Conservation (phyloP, 2,888 invertebrate genomes). For the Leptura quadrifasciata region DNA sequence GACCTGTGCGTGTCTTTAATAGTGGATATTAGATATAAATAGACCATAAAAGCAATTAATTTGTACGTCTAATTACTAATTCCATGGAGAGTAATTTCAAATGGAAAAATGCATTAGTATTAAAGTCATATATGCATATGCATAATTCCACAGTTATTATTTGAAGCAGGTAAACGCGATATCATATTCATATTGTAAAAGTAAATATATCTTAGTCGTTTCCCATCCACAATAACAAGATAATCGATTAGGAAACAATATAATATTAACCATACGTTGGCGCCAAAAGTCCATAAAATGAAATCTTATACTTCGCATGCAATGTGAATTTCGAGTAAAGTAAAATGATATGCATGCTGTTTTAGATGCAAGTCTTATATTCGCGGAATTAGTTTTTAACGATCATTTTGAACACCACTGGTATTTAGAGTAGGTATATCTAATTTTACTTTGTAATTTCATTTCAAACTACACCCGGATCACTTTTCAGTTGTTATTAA, state of each 20-base stretch:
- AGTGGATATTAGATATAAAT: too few relatives aligned
- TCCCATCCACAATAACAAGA: background rate
- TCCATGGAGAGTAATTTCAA: background rate
- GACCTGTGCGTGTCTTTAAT: too few relatives aligned
- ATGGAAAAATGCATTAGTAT: background rate
- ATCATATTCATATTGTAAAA: background rate
- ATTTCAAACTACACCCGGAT: conserved; percentile 10
- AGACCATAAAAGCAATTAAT: background rate
- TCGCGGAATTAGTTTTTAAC: conserved; percentile 4
- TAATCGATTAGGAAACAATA: conserved; percentile 27
- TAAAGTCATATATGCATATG: background rate
- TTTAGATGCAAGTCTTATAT: conserved; percentile 18
- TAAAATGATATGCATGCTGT: conserved; percentile 49
- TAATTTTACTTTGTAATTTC: conserved; percentile 24
- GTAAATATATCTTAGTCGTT: background rate
- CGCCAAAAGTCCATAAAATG: conserved; percentile 38
- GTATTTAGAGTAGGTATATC: conserved; percentile 26
- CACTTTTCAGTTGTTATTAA: conserved; percentile 18
- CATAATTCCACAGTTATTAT: background rate
- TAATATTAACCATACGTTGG: conserved; percentile 25
- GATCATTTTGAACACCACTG: background rate
- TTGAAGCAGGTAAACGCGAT: background rate
- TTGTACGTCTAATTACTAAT: background rate
- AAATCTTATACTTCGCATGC: conserved; percentile 49
- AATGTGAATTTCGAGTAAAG: conserved; percentile 48